Conservation (phyloP, 2,888 invertebrate species). For the Mactromeris polynyma region DNA sequence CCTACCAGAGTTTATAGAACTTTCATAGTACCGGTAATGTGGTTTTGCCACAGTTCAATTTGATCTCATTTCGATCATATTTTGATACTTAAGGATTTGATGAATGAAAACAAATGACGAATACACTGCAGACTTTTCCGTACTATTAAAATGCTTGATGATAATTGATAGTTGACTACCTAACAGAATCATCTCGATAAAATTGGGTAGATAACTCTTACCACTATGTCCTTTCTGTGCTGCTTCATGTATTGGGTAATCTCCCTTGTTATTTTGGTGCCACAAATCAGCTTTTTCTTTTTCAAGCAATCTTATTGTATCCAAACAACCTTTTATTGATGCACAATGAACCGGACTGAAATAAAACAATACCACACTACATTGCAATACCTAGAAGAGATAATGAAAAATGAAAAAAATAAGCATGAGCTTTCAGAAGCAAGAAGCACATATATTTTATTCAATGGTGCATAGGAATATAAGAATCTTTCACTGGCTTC, state of each 20-base stretch:
- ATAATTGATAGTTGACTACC: no score
- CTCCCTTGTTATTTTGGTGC: slow-evolving; percentile 96
- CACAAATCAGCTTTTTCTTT: slow-evolving; percentile 95
- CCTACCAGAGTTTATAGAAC: no score
- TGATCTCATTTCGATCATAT: no score
- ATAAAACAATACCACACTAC: background rate
- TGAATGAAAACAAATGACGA: no score
- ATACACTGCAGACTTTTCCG: no score
- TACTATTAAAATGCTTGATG: no score
- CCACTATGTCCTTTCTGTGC: slow-evolving; percentile 95
- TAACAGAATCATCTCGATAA: no score
- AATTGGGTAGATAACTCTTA: slow-evolving; percentile 71
- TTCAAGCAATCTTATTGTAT: slow-evolving; percentile 93
- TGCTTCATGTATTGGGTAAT: slow-evolving; percentile 98
- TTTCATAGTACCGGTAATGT: no score
- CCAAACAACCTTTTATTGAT: slow-evolving; percentile 97
- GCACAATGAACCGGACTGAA: slow-evolving; percentile 95
- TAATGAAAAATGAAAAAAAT: background rate
- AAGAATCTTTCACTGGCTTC: no score
- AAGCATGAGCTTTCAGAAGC: background rate
- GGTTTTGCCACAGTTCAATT: no score
- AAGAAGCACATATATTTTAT: background rate
- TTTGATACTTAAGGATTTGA: no score
- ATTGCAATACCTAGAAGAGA: background rate
- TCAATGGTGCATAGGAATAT: background rate